Conservation (phyloP, 2,888 invertebrate genomes). For the Erebia aethiops region DNA sequence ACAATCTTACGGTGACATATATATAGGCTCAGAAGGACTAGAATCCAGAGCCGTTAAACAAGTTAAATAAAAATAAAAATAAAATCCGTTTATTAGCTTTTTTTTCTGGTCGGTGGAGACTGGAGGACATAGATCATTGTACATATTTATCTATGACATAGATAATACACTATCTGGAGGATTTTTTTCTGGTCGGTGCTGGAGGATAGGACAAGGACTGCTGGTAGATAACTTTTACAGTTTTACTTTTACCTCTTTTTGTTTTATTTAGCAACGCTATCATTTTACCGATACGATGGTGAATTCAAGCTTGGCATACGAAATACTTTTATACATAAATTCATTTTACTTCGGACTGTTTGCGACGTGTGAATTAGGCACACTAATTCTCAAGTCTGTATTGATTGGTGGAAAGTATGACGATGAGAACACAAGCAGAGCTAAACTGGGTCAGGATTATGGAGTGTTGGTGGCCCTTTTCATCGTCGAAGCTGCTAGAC, state of each 20-base stretch:
- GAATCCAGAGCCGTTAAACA: no score
- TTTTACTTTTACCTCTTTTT: neutral
- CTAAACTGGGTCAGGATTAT: constrained; percentile 89
- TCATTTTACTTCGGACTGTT: constrained; percentile 95
- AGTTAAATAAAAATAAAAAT: no score
- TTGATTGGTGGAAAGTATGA: constrained; percentile 81
- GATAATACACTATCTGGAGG: no score
- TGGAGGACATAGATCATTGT: no score
- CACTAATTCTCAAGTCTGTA: constrained; percentile 89
- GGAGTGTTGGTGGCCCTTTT: constrained; percentile 90
- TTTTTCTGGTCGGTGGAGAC: no score
- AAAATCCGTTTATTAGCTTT: no score
- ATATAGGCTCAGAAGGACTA: no score
- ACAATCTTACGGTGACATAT: no score
- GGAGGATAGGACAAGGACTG: no score
- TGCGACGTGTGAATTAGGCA: constrained; percentile 90
- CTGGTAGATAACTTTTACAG: neutral
- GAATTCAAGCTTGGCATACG: constrained; percentile 91
- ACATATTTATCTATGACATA: no score
- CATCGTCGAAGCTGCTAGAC: constrained; percentile 90
- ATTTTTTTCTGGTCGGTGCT: no score
- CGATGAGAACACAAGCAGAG: constrained; percentile 85
- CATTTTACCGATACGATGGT: constrained; percentile 68
- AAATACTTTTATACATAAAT: constrained; percentile 92
- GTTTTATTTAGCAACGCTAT: neutral